These are phyloP conservation scores for Psix sp. DNA, from an alignment of 1,140 invertebrate species.

Conservation along the genomic window DNA sequence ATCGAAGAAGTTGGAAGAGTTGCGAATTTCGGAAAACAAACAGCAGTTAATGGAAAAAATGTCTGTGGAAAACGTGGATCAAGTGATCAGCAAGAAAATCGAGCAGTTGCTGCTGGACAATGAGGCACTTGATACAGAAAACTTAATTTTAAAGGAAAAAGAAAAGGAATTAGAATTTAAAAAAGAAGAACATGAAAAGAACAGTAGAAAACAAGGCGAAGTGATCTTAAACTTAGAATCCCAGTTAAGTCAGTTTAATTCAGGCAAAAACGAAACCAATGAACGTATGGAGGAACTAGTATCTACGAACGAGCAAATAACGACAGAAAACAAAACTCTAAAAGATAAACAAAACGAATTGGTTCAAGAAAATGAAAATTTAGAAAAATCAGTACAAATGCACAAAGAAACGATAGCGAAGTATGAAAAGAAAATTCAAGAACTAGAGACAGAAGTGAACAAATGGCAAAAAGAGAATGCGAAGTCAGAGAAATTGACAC, in stretches of 20 bases:
- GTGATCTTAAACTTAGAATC: conserved; percentile 40
- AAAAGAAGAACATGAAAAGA: conserved; percentile 59
- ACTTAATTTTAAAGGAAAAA: conserved; percentile 48
- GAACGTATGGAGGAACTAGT: conserved; percentile 10
- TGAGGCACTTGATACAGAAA: conserved; percentile 42
- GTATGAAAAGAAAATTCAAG: too few relatives aligned
- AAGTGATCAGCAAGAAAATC: conserved; percentile 29
- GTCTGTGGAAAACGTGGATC: conserved; percentile 60
- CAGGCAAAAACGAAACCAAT: conserved; percentile 29
- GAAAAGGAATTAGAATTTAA: conserved; percentile 63
- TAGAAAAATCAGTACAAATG: too few relatives aligned
- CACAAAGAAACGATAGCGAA: too few relatives aligned
- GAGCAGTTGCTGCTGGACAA: conserved; percentile 31
- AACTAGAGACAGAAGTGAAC: too few relatives aligned
- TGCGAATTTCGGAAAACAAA: conserved; percentile 28
- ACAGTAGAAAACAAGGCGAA: conserved; percentile 29
- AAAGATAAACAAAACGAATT: conserved; percentile 49
- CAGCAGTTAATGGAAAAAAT: conserved; percentile 58
- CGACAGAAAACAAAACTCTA: conserved; percentile 24
- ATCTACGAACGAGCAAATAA: conserved; percentile 4
- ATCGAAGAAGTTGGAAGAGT: conserved; percentile 33
- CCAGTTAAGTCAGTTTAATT: conserved; percentile 19
- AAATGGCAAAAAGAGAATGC: too few relatives aligned
- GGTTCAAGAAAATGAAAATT: conserved; percentile 9
- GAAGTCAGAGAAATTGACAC: too few relatives aligned